Conservation (phyloP, 2,113 vertebrate genomes). For the Heterotis niloticus region DNA sequence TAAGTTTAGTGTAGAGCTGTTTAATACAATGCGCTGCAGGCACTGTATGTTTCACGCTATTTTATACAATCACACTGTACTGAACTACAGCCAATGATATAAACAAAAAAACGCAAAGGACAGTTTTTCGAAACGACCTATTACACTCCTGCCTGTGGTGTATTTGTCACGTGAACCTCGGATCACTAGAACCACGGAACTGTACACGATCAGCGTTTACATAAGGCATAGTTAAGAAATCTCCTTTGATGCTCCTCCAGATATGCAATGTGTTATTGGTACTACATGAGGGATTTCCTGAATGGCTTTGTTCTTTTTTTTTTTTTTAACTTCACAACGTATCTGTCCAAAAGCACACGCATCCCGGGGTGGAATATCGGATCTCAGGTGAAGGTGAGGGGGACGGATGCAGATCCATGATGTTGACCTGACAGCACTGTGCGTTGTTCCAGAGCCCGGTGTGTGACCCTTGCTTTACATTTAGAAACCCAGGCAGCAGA, state of each 20-base stretch:
- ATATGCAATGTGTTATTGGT: constrained; percentile 59
- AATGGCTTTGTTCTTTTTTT: constrained; percentile 71
- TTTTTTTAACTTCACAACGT: constrained; percentile 43
- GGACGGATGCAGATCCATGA: constrained; percentile 66
- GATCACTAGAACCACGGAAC: constrained; percentile 70
- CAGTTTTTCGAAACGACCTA: neutral
- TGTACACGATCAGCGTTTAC: constrained; percentile 83
- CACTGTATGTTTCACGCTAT: neutral
- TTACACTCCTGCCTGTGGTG: constrained; percentile 36
- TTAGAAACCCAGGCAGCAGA: constrained; percentile 73
- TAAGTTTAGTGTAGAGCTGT: constrained; percentile 19
- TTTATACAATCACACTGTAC: neutral
- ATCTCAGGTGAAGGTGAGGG: constrained; percentile 68
- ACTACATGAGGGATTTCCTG: constrained; percentile 75
- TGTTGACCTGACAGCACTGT: constrained; percentile 61
- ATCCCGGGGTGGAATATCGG: constrained; percentile 69
- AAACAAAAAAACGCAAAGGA: neutral
- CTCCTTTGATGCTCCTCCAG: constrained; percentile 72
- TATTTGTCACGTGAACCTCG: constrained; percentile 46
- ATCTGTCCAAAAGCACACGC: constrained; percentile 34
- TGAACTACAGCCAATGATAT: neutral
- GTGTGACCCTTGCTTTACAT: constrained; percentile 59
- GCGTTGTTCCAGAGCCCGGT: constrained; percentile 30
- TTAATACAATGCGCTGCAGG: constrained; percentile 42
- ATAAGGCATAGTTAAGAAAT: constrained; percentile 98